Percentiles rank a stretch among this genome's conserved stretches.
Conservation (phyloP, 1,140 invertebrate species). For the Mercenaria mercenaria region DNA sequence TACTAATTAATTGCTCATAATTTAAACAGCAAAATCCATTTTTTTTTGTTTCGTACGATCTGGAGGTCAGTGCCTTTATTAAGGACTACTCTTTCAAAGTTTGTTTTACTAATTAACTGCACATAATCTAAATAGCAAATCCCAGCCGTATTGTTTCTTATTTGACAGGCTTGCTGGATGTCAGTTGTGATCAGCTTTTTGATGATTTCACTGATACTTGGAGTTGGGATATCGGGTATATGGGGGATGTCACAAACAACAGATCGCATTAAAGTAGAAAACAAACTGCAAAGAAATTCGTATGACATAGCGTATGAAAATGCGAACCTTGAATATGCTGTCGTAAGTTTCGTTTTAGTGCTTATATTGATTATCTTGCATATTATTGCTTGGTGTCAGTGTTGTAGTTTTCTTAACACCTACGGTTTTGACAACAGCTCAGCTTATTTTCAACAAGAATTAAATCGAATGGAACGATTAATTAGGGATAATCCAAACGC, state of each 20-base stretch:
- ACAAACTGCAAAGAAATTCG: not conserved
- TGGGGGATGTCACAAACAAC: not conserved
- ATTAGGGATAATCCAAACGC: too few relatives aligned
- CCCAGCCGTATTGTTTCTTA: too few relatives aligned
- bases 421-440: too few relatives aligned
- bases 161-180: not conserved
- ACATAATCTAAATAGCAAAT: too few relatives aligned
- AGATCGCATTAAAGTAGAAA: not conserved
- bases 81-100: too few relatives aligned
- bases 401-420: not conserved
- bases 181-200: not conserved
- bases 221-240: slow-evolving; percentile 4
- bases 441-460: too few relatives aligned
- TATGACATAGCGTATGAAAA: not conserved
- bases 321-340: not conserved
- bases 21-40: too few relatives aligned
- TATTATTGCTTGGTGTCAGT: not conserved
- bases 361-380: not conserved
- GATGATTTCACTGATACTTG: not conserved
- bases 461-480: too few relatives aligned
- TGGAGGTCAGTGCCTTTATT: too few relatives aligned
- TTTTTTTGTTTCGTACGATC: too few relatives aligned
- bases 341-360: not conserved
- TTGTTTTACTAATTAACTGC: too few relatives aligned
- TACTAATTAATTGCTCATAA: too few relatives aligned